Percentiles rank a stretch among this genome's conserved stretches.
phyloP scores from a whole-genome alignment of 2,888 invertebrate genomes.

The Drosophila engyochracea region DNA sequence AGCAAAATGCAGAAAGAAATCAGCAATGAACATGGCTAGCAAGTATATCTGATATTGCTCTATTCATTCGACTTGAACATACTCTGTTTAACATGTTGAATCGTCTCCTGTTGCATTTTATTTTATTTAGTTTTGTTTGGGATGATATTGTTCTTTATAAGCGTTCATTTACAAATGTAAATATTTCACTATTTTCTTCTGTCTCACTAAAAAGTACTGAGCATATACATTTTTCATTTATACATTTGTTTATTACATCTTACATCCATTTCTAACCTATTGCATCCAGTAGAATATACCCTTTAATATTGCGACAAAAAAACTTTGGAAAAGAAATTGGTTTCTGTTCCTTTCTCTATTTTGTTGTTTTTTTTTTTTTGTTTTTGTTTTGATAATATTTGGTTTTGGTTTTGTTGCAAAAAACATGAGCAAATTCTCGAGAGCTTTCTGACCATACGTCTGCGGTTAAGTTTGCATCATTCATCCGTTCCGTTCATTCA shows the following conservation, averaged over 20 bases:
- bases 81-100: conserved; percentile 2
- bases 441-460: conserved; percentile 77
- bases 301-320: conserved; percentile 8
- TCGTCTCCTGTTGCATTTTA: background rate
- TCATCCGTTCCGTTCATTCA: conserved; percentile 40
- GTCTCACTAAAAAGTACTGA: background rate
- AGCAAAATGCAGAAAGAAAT: conserved; percentile 76
- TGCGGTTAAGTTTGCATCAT: conserved; percentile 72
- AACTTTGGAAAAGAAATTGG: conserved; percentile 46
- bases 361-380: conserved; percentile 15
- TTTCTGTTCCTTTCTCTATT: conserved; percentile 16
- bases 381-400: conserved; percentile 14
- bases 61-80: conserved; percentile 10
- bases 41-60: background rate
- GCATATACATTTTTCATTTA: background rate
- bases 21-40: conserved; percentile 53
- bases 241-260: background rate
- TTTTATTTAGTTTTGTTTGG: background rate
- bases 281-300: conserved; percentile 12
- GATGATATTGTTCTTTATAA: background rate
- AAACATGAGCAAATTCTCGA: conserved; percentile 73
- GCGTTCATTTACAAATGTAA: background rate
- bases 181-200: background rate
- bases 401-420: conserved; percentile 34
- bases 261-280: background rate